Evolutionary conservation across 53 echinoderm and acorn worm genomes (phyloP), one percentile per base, ranked within the genome.

Genomic region (Apostichopus leukothele): DNA sequence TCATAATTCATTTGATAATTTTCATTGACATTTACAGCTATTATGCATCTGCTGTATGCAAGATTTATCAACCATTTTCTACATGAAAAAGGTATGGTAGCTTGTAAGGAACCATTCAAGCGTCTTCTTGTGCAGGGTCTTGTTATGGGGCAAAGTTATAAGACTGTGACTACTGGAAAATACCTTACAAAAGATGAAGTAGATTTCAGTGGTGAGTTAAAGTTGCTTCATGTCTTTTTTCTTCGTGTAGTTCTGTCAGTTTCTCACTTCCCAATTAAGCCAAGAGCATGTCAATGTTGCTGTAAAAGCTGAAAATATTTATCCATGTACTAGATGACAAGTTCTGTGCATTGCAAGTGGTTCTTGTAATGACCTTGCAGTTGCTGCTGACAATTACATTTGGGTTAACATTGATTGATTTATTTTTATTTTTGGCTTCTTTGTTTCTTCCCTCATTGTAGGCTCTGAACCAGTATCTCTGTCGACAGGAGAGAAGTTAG

Each of bases 71-170:
- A 93, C 79, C 96, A 94, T 76, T 99, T 99, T 85, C 89, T 99
- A 18, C 90, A 99, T 74, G 89, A 92, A 67, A 88, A 99, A 67
- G 96, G 96, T 63, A 85, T 99, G 83, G 90, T 99, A 67, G 86
- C 93, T 25, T 94, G 93, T 91, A 96, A 93, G 80, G 99, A 99
- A 66, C 99, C 99, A 59, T 99, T 96, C 88, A 89, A 93, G 52
- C 88, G 92, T 20, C 90, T 99, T 50, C 93, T 99, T 4, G 94
- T 96, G 57, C 94, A 96, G 76, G 99, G 99, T 6, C 91, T 96
- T 14, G 99, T 99, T 68, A 99, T 94, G 94, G 99, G 99, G 3
- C 94, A 96, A 89, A 99, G 96, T 86, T 96, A 94, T 87, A 93
- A 86, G 61, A 92, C 94, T 71, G 91, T 88, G 16, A 90, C 94